A percentile compares a stretch with the other conserved stretches of the same genome.
Evolutionary conservation across 2,797 vertebrate genomes (phyloP).

Genomic region (Gastrophryne carolinensis): DNA sequence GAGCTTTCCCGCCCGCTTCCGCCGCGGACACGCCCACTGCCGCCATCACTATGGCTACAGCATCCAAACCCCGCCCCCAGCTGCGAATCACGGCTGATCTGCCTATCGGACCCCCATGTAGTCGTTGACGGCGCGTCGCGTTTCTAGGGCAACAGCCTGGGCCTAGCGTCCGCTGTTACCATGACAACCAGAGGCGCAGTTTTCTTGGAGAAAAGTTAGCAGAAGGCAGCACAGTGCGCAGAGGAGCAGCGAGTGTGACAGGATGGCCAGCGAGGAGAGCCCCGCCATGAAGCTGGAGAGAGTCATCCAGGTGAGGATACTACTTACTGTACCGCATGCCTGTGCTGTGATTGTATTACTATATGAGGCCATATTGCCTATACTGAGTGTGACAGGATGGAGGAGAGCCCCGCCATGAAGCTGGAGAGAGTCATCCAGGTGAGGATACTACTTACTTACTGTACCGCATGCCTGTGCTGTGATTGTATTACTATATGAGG

Average conservation of each 20-base stretch:
- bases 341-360: no score
- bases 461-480: neutral
- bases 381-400: constrained; percentile 7
- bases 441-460: neutral
- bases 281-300: constrained; percentile 18
- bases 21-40: neutral
- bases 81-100: neutral
- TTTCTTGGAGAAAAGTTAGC: neutral
- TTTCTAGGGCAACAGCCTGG: constrained; percentile 20
- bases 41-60: constrained; percentile 10
- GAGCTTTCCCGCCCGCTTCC: constrained; percentile 16
- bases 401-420: neutral
- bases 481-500: no score
- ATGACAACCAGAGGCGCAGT: constrained; percentile 1
- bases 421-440: constrained; percentile 40
- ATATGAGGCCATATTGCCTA: no score
- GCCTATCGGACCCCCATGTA: neutral
- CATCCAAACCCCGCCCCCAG: neutral
- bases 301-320: constrained; percentile 24
- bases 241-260: neutral
- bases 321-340: neutral
- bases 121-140: constrained; percentile 8
- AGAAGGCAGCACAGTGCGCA: neutral
- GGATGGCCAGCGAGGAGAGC: constrained; percentile 8
- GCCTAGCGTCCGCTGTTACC: constrained; percentile 36